Conservation (phyloP, 35 echinoderm and acorn worm genomes). For the Patiria miniata region DNA sequence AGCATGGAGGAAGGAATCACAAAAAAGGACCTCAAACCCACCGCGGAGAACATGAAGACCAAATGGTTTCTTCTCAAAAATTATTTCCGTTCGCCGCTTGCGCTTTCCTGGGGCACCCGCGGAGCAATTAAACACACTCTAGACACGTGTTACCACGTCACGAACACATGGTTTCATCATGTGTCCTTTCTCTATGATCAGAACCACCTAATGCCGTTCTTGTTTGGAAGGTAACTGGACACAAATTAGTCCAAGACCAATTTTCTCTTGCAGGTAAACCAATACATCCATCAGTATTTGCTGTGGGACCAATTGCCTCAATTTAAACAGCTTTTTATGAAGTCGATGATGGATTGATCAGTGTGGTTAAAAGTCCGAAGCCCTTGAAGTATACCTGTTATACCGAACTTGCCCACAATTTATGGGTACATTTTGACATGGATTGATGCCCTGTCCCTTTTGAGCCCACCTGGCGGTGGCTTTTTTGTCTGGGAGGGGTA, state of each 20-base stretch:
- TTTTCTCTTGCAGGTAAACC: too few relatives aligned
- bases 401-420: background rate
- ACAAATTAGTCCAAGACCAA: too few relatives aligned
- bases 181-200: too few relatives aligned
- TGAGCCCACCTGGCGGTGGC: background rate
- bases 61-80: constrained; percentile 32
- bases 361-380: background rate
- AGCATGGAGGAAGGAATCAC: too few relatives aligned
- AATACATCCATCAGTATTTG: background rate
- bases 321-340: constrained; percentile 1
- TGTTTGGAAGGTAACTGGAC: too few relatives aligned
- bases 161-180: constrained; percentile 7
- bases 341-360: background rate
- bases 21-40: background rate
- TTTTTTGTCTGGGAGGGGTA: background rate
- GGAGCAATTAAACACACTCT: background rate
- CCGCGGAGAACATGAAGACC: background rate
- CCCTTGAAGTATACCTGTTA: background rate
- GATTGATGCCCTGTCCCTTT: background rate
- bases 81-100: background rate
- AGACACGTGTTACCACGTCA: background rate
- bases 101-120: background rate
- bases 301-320: constrained; percentile 4
- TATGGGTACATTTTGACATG: background rate
- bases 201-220: too few relatives aligned